Percentiles rank a stretch among this genome's conserved stretches.
These are phyloP conservation scores for Neolamprologus sp. DNA, from an alignment of 2,113 vertebrate species.

Conservation along the genomic window DNA sequence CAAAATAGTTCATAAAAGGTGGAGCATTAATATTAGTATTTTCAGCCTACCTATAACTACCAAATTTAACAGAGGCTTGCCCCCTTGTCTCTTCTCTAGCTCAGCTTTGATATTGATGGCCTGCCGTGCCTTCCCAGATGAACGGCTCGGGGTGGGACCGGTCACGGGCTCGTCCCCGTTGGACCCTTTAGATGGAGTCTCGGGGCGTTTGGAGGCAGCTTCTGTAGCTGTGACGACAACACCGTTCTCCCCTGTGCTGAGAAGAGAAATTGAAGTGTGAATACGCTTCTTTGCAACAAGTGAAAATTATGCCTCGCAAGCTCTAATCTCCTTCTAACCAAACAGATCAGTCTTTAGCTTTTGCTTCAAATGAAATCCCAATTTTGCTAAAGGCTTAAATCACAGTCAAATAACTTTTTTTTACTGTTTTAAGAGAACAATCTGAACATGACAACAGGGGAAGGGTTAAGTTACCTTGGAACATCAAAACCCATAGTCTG, in stretches of 20 bases:
- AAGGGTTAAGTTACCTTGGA: constrained; percentile 75
- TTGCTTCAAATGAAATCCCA: background rate
- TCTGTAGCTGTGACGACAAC: constrained; percentile 32
- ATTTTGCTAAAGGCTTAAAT: background rate
- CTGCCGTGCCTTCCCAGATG: constrained; percentile 79
- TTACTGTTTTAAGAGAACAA: background rate
- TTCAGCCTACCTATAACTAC: constrained; percentile 88
- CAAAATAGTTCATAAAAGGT: background rate
- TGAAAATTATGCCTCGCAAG: background rate
- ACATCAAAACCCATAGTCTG: constrained; percentile 96
- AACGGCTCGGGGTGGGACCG: constrained; percentile 69
- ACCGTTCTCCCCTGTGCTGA: constrained; percentile 78
- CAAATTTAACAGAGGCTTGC: constrained; percentile 91
- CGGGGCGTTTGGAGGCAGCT: constrained; percentile 41
- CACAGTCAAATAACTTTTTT: background rate
- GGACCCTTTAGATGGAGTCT: constrained; percentile 63
- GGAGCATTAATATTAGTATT: background rate
- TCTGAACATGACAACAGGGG: background rate
- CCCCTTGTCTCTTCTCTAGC: constrained; percentile 92
- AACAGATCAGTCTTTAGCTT: background rate
- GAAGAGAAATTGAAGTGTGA: background rate
- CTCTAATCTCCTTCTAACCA: background rate
- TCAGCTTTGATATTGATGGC: constrained; percentile 86
- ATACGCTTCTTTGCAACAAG: background rate
- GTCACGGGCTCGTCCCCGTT: constrained; percentile 63